These are phyloP conservation scores for Gorsachius magnificus DNA, from an alignment of 2,797 vertebrate genomes.

Conservation along the genomic window DNA sequence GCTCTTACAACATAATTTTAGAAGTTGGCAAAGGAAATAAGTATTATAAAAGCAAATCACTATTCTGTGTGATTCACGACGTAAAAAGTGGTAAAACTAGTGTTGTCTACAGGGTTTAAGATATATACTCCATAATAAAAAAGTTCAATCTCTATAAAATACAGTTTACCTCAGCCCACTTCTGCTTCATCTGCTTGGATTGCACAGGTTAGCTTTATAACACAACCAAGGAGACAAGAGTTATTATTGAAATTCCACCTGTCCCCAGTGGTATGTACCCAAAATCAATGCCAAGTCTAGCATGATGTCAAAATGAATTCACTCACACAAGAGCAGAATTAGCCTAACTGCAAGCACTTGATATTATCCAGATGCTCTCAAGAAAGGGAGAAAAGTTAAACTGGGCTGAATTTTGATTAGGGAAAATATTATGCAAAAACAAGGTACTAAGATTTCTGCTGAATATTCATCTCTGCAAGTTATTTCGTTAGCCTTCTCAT, in stretches of 20 bases:
- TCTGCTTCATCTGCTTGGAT: neutral
- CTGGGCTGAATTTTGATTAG: neutral
- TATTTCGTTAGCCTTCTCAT: neutral
- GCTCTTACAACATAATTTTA: constrained; percentile 26
- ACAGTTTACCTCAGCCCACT: neutral
- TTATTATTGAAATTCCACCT: constrained; percentile 53
- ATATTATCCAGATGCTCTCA: constrained; percentile 17
- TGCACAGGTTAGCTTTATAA: neutral
- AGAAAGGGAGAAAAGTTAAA: constrained; percentile 6
- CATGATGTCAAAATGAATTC: constrained; percentile 37
- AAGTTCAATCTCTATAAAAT: neutral
- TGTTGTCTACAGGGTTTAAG: neutral
- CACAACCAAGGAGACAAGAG: neutral
- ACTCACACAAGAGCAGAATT: constrained; percentile 11
- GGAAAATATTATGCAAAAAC: neutral
- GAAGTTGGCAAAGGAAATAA: neutral
- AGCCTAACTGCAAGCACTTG: neutral
- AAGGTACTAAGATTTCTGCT: neutral
- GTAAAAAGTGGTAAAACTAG: neutral
- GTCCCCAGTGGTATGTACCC: constrained; percentile 19
- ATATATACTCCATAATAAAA: neutral
- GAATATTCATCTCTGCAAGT: neutral
- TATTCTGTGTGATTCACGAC: neutral
- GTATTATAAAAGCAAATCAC: neutral
- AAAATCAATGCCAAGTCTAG: neutral